Base-by-base conservation (phyloP, 2,888 invertebrate species). In the Oscheius sp. region DNA sequence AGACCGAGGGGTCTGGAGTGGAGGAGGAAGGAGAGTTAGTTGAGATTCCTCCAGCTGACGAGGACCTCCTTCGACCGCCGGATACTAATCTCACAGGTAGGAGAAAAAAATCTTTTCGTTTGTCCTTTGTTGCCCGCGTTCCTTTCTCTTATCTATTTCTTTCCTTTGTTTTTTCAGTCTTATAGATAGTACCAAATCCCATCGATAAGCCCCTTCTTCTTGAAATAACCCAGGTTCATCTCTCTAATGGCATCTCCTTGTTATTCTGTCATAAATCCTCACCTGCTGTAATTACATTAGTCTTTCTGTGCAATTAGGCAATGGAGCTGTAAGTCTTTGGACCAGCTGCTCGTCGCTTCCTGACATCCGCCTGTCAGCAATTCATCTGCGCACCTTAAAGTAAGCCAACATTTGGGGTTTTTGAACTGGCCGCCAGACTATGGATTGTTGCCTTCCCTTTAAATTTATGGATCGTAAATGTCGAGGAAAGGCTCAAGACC, bases 361-460 rank as follows among this genome's bases (percentile, higher is more conserved):
- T 59, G 59, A 59, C 59, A 59, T 28, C 57, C 59, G 59, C n/a
- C 59, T 59, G 59, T 59, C 59, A 59, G 28, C 59, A 38, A 59
- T 59, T 59, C 59, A 59, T 59, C 59, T 59, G 44, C 59, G 59
- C 59, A 26, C 59, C 59, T 59, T 59, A 59, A 59, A 59, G 41
- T 44, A 26, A 26, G 44, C 59, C 59, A 59, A 59, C 59, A 59
- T 26, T 54, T 14, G 20, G 41, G 28, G 14, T 59, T 59, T 57
- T 59, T 22, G 44, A 41, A 8, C 28, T n/a, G 17, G 44, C 59
- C 44, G 59, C n/a, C 44, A 26, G 41, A 41, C 36, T 59, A 5
- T 22, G 14, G 12, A 12, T 41, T 14, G n/a, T n/a, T n/a, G n/a
- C n/a, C n/a, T n/a, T 38, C 38, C 14, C 12, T 14, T 38, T 14